Percentiles rank a stretch among this genome's conserved stretches.
phyloP scores from a whole-genome alignment of 2,888 invertebrate genomes.

The Bombylius discolor region DNA sequence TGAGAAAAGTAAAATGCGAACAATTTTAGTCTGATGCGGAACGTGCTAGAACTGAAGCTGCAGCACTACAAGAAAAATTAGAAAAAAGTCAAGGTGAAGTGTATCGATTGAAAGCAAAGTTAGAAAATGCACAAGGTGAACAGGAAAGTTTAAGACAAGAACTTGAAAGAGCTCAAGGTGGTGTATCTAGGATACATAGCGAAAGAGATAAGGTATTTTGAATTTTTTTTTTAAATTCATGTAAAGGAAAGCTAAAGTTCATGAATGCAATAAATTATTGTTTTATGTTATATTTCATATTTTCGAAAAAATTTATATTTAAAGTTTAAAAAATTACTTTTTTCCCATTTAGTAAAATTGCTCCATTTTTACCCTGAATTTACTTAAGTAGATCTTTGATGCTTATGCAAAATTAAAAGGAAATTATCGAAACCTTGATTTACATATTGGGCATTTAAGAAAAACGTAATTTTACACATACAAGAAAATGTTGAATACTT shows the following conservation, averaged over 20 bases:
- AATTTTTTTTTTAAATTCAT: too few species aligned
- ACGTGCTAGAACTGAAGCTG: conserved; percentile 68
- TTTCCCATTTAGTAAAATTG: too few species aligned
- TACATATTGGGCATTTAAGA: too few species aligned
- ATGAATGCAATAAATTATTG: background rate
- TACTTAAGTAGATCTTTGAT: too few species aligned
- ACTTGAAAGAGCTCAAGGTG: conserved; percentile 72
- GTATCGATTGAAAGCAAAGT: conserved; percentile 81
- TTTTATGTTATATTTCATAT: background rate
- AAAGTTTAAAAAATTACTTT: too few species aligned
- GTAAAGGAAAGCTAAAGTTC: too few species aligned
- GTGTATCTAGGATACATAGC: conserved; percentile 71
- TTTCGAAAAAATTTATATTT: background rate
- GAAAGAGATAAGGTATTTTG: conserved; percentile 60
- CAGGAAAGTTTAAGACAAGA: conserved; percentile 87
- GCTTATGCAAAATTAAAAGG: too few species aligned
- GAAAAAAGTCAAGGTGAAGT: conserved; percentile 93
- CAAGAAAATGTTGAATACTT: too few species aligned
- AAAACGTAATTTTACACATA: too few species aligned
- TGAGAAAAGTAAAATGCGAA: background rate
- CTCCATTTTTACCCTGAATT: too few species aligned
- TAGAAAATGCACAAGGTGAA: conserved; percentile 91
- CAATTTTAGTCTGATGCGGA: conserved; percentile 58
- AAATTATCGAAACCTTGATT: too few species aligned
- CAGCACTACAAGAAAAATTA: conserved; percentile 78